Evolutionary conservation across 2,113 vertebrate species (phyloP).

Genomic region (Melanerpes formicivorus): DNA sequence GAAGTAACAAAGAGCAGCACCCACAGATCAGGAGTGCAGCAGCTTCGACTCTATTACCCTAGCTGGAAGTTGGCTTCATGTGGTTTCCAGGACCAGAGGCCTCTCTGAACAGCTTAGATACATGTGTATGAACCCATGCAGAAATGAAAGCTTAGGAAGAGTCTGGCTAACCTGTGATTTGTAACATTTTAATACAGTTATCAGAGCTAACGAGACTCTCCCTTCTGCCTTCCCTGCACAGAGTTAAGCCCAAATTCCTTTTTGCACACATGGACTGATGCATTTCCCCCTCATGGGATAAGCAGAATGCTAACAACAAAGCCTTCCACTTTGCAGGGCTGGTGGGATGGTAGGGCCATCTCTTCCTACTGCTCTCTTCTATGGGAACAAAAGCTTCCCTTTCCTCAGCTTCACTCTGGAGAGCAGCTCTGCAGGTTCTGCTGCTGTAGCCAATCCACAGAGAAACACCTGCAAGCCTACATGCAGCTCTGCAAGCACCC

Average conservation of each 20-base stretch:
- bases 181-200: not conserved
- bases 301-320: not conserved
- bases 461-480: not conserved
- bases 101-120: not conserved
- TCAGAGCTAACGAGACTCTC: not conserved
- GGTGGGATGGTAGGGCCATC: not conserved
- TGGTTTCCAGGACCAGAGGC: not conserved
- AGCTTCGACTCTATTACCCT: not conserved
- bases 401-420: not conserved
- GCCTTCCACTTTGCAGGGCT: not conserved
- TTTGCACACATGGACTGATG: fast-evolving
- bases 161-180: not conserved
- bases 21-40: not conserved
- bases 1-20: not conserved
- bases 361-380: not conserved
- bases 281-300: not conserved
- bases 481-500: not conserved
- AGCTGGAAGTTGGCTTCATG: not conserved
- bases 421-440: not conserved
- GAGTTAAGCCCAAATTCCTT: not conserved
- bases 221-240: not conserved
- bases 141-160: not conserved
- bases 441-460: fast-evolving
- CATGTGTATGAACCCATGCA: not conserved
- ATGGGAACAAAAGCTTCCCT: not conserved